These are phyloP conservation scores for Silvanus unidentatus DNA, from an alignment of 2,888 invertebrate genomes.

Conservation along the genomic window DNA sequence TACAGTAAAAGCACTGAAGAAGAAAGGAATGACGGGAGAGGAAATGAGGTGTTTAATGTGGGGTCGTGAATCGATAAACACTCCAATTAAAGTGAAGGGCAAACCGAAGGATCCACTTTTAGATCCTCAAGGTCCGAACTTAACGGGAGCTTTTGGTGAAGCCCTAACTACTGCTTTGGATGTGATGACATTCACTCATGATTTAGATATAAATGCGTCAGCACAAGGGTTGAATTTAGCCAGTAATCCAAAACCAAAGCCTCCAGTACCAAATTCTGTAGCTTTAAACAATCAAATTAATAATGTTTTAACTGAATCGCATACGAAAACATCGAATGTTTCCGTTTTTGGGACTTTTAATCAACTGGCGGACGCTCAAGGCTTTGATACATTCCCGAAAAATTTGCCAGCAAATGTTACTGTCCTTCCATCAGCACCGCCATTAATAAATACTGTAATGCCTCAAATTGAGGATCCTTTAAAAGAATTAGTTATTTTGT, in stretches of 20 bases:
- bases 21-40: slow-evolving; percentile 80
- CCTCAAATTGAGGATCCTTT: slow-evolving; percentile 53
- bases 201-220: slow-evolving; percentile 42
- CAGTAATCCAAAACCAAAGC: slow-evolving; percentile 23
- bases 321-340: neutral
- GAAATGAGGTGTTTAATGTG: slow-evolving; percentile 83
- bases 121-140: slow-evolving; percentile 42
- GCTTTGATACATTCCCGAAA: slow-evolving; percentile 10
- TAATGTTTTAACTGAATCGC: slow-evolving; percentile 8
- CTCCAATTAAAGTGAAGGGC: slow-evolving; percentile 68
- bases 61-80: slow-evolving; percentile 83
- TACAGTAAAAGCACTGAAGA: slow-evolving; percentile 74
- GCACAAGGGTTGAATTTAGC: slow-evolving; percentile 35
- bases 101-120: slow-evolving; percentile 48
- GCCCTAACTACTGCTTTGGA: slow-evolving; percentile 73
- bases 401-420: slow-evolving; percentile 1
- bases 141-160: slow-evolving; percentile 51
- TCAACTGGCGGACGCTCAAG: slow-evolving; percentile 36
- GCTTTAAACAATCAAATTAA: slow-evolving; percentile 27
- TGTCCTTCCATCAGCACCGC: neutral
- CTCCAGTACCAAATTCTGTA: slow-evolving; percentile 20
- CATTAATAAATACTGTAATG: too few relatives aligned
- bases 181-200: slow-evolving; percentile 77
- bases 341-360: slow-evolving; percentile 36
- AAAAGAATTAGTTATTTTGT: slow-evolving; percentile 56